Evolutionary conservation across 2,888 invertebrate species (phyloP), one percentile per base, ranked within the genome.

Genomic region (Coronaproctus castanopsis): DNA sequence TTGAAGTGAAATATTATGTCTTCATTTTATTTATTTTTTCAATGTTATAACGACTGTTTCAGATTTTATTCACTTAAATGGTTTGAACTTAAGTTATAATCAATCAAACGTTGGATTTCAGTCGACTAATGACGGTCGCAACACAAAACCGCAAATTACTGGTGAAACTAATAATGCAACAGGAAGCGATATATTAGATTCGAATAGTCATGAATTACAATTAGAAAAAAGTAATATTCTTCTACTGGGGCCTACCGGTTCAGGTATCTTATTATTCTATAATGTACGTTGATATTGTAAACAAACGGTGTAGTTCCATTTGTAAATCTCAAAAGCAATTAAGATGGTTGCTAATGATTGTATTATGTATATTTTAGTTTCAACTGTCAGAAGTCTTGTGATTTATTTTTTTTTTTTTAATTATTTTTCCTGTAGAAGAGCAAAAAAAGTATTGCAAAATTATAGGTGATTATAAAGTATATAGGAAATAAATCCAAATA

Each of bases 181-280:
- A 5, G 62, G 68, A 52, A 75, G 75, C 0, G 89, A 91, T 66
- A 80, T 91, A 61, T 74, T 92, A 23, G 91, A 92, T 66, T 77
- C 84, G 55, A 82, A 83, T 63, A 80, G 82, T 57, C 85, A 87
- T 71, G 89, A 89, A 67, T 75, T 93, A 52, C 79, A 86, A 65
- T 74, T 97, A 62, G 97, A 97, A 71, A 97, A 97, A 75, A 87
- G 92, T 71, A 98, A 98, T 71, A 95, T 98, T 58, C 77, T 98
- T 22, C 79, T 98, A 69, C 75, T 97, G 57, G 97, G 98, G 8
- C 97, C 97, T 20, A 97, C 97, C 1, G 97, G 97, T 57, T 91
- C 91, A 68, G 97, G 93, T 74, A 19, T 54, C 0, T 24, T 56
- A 22, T 21, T 20, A 19, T 57, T 52, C 8, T 36, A 14, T 36